Evolutionary conservation across 2,797 vertebrate genomes (phyloP).

Genomic region (Spatula clypeata): DNA sequence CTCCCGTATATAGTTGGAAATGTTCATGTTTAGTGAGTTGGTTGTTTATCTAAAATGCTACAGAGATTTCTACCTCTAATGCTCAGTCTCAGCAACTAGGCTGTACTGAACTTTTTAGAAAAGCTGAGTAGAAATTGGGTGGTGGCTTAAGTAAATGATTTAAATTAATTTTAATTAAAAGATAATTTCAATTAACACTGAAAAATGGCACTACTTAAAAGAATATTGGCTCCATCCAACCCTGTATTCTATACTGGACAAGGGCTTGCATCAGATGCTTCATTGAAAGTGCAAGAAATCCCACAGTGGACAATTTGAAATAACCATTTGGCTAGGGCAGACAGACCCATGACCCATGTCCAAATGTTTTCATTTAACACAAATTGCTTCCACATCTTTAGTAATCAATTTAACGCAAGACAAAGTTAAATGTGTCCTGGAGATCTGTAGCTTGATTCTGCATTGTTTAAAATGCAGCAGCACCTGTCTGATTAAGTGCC

Average conservation of each 20-base stretch:
- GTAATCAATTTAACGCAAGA: conserved; percentile 52
- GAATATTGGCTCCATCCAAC: not conserved
- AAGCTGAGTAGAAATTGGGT: not conserved
- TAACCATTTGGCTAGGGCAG: conserved; percentile 21
- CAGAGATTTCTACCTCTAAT: not conserved
- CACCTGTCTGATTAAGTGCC: not conserved
- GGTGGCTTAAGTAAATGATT: not conserved
- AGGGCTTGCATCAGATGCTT: not conserved
- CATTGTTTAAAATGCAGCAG: not conserved
- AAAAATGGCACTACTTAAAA: not conserved
- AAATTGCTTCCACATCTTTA: conserved; percentile 57
- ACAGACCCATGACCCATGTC: conserved; percentile 45
- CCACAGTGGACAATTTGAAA: conserved; percentile 25
- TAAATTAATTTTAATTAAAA: not conserved
- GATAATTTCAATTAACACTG: not conserved
- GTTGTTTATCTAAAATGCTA: not conserved
- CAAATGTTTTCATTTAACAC: conserved; percentile 54
- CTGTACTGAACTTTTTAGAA: not conserved
- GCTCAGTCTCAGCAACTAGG: not conserved
- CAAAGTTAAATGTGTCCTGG: conserved; percentile 23
- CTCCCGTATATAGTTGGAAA: not conserved
- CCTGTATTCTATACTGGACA: not conserved
- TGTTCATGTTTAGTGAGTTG: not conserved
- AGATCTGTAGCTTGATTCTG: conserved; percentile 24
- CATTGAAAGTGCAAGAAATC: conserved; percentile 29